Evolutionary conservation across 2,113 vertebrate genomes (phyloP).

Genomic region (Tonatia bakeri): DNA sequence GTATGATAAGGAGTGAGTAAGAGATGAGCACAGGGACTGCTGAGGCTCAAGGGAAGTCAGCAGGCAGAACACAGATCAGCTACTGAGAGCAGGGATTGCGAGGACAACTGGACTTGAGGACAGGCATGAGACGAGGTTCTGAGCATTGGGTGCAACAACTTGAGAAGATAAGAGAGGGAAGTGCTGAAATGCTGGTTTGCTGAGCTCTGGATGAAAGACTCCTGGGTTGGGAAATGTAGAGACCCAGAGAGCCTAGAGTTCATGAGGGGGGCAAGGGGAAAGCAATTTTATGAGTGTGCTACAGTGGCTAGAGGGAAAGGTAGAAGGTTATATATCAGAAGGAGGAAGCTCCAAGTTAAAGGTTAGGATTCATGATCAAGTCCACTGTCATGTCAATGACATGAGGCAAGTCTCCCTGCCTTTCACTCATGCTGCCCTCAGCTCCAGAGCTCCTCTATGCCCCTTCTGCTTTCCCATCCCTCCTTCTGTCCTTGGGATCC

Average conservation of each 20-base stretch:
- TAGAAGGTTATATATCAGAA: rapidly evolving
- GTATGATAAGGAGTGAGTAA: neutral
- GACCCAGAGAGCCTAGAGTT: neutral
- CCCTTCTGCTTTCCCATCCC: neutral
- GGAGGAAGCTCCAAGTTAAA: neutral
- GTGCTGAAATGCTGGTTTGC: neutral
- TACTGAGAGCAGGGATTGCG: neutral
- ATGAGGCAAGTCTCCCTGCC: neutral
- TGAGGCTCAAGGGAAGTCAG: neutral
- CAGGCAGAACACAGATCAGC: neutral
- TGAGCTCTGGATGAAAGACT: neutral
- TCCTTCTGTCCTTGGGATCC: neutral
- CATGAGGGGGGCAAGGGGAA: rapidly evolving
- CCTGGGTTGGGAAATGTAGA: neutral
- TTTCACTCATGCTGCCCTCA: neutral
- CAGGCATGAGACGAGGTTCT: neutral
- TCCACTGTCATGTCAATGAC: too few species aligned
- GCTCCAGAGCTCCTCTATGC: neutral
- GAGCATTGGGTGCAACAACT: neutral
- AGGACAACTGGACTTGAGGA: neutral
- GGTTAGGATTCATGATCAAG: neutral
- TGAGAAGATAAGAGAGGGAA: neutral
- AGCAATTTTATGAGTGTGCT: too few species aligned
- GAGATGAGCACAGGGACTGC: neutral
- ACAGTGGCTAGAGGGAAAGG: neutral